phyloP scores from a whole-genome alignment of 2,888 invertebrate species.

The Acrobasis suavella region DNA sequence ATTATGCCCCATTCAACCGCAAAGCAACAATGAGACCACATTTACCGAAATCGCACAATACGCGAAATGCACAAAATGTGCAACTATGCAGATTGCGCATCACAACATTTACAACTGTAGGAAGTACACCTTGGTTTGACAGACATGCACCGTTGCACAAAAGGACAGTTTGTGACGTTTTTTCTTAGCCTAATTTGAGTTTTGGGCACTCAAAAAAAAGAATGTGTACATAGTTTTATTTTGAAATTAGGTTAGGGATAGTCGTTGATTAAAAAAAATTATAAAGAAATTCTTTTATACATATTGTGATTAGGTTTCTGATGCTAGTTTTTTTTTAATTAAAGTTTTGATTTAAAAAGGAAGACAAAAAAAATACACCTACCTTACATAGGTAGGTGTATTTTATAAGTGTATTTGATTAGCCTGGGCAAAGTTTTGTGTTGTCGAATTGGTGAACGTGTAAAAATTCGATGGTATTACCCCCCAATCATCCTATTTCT shows the following conservation, averaged over 20 bases:
- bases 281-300: too few relatives aligned
- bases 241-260: background rate
- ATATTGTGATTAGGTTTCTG: too few relatives aligned
- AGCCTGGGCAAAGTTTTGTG: too few relatives aligned
- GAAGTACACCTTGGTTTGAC: conserved; percentile 50
- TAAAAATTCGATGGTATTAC: too few relatives aligned
- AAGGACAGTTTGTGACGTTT: conserved; percentile 35
- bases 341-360: too few relatives aligned
- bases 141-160: conserved; percentile 53
- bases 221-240: background rate
- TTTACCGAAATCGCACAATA: conserved; percentile 5
- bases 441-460: too few relatives aligned
- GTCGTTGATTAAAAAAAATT: too few relatives aligned
- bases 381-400: too few relatives aligned
- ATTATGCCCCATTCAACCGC: background rate
- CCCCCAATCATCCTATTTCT: too few relatives aligned
- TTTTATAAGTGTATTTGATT: too few relatives aligned
- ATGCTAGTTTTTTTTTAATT: too few relatives aligned
- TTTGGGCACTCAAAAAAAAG: conserved; percentile 18
- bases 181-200: conserved; percentile 24
- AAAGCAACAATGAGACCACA: background rate
- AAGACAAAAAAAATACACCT: too few relatives aligned
- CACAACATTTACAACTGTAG: conserved; percentile 26
- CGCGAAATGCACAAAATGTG: conserved; percentile 13
- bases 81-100: conserved; percentile 35